Percentiles rank a stretch among this genome's conserved stretches.
Evolutionary conservation across 2,888 invertebrate species (phyloP).

Genomic region (Spatulosminthurus flaviceps): DNA sequence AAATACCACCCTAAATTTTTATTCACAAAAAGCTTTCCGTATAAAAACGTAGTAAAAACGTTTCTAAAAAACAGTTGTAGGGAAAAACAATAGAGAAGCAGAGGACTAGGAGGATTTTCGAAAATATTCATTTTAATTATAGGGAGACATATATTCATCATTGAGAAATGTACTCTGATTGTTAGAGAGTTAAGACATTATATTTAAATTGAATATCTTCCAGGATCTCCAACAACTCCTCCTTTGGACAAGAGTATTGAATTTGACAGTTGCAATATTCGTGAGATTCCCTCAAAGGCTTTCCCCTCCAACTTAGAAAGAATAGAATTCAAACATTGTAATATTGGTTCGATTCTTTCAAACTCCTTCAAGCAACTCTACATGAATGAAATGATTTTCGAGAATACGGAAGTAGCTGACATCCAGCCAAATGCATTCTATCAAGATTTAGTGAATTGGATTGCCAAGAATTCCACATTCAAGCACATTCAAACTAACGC

Average conservation of each 20-base stretch:
- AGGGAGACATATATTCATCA: too few relatives aligned
- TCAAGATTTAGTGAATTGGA: constrained; percentile 70
- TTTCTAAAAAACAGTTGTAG: too few relatives aligned
- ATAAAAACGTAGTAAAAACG: too few relatives aligned
- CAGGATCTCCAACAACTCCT: constrained; percentile 15
- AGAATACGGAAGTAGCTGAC: constrained; percentile 61
- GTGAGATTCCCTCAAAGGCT: constrained; percentile 55
- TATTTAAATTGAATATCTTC: not conserved
- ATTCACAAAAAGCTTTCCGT: too few relatives aligned
- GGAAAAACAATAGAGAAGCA: too few relatives aligned
- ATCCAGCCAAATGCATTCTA: constrained; percentile 59
- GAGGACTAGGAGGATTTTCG: too few relatives aligned
- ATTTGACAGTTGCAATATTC: constrained; percentile 54
- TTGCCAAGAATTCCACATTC: constrained; percentile 51
- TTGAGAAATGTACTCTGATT: too few relatives aligned
- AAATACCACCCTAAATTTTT: too few relatives aligned
- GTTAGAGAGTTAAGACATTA: not conserved
- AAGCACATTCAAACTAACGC: constrained; percentile 51
- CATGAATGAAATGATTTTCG: constrained; percentile 73
- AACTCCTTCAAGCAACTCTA: constrained; percentile 76
- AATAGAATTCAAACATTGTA: constrained; percentile 66
- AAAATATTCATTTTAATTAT: too few relatives aligned
- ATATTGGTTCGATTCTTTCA: constrained; percentile 71
- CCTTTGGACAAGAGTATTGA: constrained; percentile 19
- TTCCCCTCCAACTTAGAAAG: constrained; percentile 59